Conservation (phyloP, 2,888 invertebrate genomes). For the Plusia festucae region DNA sequence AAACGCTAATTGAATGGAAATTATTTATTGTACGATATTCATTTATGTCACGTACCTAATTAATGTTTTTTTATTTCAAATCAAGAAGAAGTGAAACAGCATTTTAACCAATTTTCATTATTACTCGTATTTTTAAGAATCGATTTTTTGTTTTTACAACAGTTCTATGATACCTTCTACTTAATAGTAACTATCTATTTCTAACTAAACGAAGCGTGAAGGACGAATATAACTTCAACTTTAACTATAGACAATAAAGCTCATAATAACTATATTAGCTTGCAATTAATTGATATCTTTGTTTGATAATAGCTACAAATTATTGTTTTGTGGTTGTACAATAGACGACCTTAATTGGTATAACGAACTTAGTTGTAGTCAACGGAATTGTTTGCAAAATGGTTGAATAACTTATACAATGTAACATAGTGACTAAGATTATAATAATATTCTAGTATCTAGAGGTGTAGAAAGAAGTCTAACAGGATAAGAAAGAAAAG, state of each 20-base stretch:
- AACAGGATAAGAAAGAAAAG: too few relatives aligned
- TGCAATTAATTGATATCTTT: neutral
- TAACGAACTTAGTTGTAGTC: neutral
- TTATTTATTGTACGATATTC: too few relatives aligned
- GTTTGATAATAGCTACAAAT: neutral
- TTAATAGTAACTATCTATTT: neutral
- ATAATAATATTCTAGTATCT: too few relatives aligned
- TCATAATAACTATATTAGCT: neutral
- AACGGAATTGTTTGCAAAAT: neutral
- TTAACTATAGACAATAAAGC: slow-evolving; percentile 5
- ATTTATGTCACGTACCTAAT: too few relatives aligned
- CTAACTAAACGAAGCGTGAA: slow-evolving; percentile 7
- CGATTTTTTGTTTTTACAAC: neutral
- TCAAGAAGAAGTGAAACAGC: too few relatives aligned
- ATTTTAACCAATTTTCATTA: too few relatives aligned
- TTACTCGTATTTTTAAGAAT: too few relatives aligned
- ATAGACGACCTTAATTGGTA: neutral
- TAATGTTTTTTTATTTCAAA: too few relatives aligned
- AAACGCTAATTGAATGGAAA: too few relatives aligned
- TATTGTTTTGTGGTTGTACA: neutral
- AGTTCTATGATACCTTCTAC: neutral
- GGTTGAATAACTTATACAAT: neutral
- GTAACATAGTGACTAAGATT: too few relatives aligned
- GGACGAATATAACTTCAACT: neutral
- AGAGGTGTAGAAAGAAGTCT: too few relatives aligned